Evolutionary conservation across 92 coral and sea anemone species (phyloP).

Genomic region (Galaxea fascicularis): DNA sequence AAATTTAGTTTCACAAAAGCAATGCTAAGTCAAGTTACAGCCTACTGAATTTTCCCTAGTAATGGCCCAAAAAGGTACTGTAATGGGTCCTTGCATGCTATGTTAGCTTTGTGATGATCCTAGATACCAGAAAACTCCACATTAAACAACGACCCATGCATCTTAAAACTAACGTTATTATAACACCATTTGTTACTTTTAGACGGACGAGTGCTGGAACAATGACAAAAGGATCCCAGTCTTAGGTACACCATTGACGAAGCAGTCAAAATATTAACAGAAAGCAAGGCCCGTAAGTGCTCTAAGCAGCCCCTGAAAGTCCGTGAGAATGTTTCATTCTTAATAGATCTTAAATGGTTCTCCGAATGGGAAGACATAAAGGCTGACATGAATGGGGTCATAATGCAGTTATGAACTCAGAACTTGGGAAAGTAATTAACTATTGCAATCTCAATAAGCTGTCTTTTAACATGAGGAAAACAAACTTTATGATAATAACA

Average conservation of each 20-base stretch:
- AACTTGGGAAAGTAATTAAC: no score
- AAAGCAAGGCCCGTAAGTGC: constrained; percentile 23
- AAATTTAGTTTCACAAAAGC: neutral
- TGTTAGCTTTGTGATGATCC: no score
- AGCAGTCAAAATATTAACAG: constrained; percentile 14
- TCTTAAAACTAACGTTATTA: no score
- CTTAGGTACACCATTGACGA: constrained; percentile 40
- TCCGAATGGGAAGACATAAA: constrained; percentile 62
- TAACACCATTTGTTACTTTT: neutral
- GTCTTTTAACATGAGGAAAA: no score
- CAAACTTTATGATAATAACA: no score
- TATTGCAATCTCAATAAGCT: no score
- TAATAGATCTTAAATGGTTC: constrained; percentile 27
- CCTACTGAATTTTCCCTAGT: no score
- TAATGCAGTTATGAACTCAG: no score
- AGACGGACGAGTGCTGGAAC: constrained; percentile 47
- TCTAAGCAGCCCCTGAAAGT: constrained; percentile 50
- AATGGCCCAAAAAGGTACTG: neutral
- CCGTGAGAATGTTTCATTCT: constrained; percentile 47
- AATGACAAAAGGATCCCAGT: constrained; percentile 21
- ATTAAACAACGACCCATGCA: no score
- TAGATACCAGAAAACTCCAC: no score
- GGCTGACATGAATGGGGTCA: constrained; percentile 62
- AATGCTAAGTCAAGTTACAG: neutral
- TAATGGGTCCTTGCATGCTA: neutral